phyloP scores from a whole-genome alignment of 2,797 vertebrate genomes.

The Peromyscus eremicus region DNA sequence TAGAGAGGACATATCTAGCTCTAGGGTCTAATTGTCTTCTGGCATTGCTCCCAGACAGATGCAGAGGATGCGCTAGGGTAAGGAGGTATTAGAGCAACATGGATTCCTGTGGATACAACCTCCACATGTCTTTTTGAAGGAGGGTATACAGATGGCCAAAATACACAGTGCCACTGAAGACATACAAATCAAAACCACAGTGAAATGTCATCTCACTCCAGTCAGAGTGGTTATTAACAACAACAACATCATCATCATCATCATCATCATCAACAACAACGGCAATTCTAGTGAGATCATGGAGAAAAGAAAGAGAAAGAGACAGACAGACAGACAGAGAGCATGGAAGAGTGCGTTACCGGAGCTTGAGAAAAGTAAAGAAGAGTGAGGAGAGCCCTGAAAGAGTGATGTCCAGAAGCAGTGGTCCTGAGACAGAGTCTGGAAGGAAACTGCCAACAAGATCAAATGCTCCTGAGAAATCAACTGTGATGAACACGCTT shows the following conservation, averaged over 20 bases:
- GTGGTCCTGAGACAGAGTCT: not conserved
- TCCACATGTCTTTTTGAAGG: not conserved
- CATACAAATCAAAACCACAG: not conserved
- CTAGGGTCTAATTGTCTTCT: not conserved
- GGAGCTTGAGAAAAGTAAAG: not conserved
- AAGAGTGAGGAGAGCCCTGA: not conserved
- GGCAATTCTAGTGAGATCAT: not conserved
- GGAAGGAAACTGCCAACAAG: not conserved
- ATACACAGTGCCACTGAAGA: not conserved
- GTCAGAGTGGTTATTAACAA: not conserved
- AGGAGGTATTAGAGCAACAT: not conserved
- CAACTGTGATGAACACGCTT: not conserved
- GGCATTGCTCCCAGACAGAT: not conserved
- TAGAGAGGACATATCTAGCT: not conserved
- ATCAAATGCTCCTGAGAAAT: not conserved
- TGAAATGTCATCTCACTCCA: not conserved
- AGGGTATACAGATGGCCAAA: not conserved
- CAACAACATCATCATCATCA: no score
- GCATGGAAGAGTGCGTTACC: fast-evolving
- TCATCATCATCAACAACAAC: not conserved
- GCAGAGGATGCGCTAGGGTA: not conserved
- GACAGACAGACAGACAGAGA: not conserved
- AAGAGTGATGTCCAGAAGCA: not conserved
- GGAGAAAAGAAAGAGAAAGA: not conserved
- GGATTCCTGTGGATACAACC: not conserved